Evolutionary conservation across 2,113 vertebrate genomes (phyloP).

Genomic region (Psophia crepitans): DNA sequence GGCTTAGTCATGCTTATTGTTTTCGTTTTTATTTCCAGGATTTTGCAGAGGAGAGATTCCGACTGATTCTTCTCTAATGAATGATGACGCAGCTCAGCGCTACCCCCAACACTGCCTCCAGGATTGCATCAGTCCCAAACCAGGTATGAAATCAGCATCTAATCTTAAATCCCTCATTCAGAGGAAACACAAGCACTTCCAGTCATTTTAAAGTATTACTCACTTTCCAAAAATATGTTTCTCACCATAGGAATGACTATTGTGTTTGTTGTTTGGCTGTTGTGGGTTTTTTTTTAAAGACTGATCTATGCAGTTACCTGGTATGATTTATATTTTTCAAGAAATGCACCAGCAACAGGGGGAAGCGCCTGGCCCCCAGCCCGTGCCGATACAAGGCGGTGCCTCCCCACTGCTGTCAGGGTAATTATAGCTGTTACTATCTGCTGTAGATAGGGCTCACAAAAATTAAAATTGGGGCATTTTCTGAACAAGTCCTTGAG

Average conservation of each 20-base stretch:
- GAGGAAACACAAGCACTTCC: conserved; percentile 60
- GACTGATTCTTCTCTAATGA: background rate
- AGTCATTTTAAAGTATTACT: conserved; percentile 59
- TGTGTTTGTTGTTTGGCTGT: background rate
- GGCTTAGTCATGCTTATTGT: conserved; percentile 55
- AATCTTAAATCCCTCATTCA: conserved; percentile 31
- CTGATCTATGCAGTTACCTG: conserved; percentile 22
- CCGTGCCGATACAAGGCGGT: background rate
- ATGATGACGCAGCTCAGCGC: accelerated
- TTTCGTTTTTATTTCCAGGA: conserved; percentile 24
- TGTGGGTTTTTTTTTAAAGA: background rate
- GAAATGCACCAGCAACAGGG: conserved; percentile 20
- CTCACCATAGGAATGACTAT: conserved; percentile 48
- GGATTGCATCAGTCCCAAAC: conserved; percentile 27
- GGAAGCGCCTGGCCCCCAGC: background rate
- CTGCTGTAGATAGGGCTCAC: background rate
- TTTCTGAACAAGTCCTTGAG: background rate
- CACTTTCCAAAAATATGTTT: conserved; percentile 55
- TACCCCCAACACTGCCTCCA: background rate
- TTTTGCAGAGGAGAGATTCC: conserved; percentile 32
- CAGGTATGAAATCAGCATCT: conserved; percentile 46
- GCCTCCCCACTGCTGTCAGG: background rate
- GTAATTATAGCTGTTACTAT: background rate
- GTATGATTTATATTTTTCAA: conserved; percentile 29
- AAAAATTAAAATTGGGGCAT: background rate